Conservation (phyloP, 2,888 invertebrate genomes). For the Limnephilus marmoratus region DNA sequence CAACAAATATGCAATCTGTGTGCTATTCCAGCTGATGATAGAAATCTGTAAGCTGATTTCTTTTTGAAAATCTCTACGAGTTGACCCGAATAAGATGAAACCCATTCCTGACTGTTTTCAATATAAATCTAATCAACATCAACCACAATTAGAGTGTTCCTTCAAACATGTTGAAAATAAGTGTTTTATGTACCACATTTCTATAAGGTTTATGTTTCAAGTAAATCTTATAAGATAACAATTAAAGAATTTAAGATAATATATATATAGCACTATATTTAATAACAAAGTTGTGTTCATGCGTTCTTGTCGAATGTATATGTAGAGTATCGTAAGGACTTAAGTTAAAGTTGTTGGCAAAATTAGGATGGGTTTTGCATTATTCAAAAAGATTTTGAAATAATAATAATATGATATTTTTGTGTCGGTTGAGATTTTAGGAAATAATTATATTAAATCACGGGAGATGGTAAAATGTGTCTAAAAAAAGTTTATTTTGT, state of each 20-base stretch:
- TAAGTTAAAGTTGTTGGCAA: background rate
- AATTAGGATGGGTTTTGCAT: constrained; percentile 5
- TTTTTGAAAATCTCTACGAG: background rate
- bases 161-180: background rate
- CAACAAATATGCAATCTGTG: background rate
- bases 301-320: background rate
- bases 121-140: background rate
- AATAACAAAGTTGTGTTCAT: background rate
- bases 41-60: constrained; percentile 20
- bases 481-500: constrained; percentile 49
- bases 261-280: background rate
- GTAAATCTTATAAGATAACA: constrained; percentile 11
- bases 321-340: background rate
- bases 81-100: background rate
- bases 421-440: constrained; percentile 37
- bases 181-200: background rate
- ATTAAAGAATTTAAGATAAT: background rate
- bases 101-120: background rate
- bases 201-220: background rate
- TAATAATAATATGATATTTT: constrained; percentile 40
- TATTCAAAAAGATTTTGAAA: constrained; percentile 2
- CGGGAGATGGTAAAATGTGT: background rate
- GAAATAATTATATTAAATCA: constrained; percentile 23
- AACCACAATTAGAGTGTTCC: background rate
- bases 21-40: constrained; percentile 42